Evolutionary conservation across 2,113 vertebrate genomes (phyloP), one percentile per base, ranked within the genome.

Genomic region (Dipodomys ordii): DNA sequence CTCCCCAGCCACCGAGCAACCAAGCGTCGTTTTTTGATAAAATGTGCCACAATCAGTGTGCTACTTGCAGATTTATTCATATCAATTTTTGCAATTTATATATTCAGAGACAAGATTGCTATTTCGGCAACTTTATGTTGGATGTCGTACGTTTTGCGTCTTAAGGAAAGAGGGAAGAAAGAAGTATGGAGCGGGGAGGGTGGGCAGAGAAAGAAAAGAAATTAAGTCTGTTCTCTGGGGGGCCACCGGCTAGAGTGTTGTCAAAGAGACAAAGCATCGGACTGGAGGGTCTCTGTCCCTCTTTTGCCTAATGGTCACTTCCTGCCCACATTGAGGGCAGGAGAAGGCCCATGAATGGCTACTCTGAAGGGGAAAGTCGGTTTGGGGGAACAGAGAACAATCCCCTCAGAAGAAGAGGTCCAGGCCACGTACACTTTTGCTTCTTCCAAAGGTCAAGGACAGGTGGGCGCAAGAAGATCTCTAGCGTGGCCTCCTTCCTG

Each of bases 1-100:
- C 98, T 97, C 98, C 98, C 98, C 60, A 96, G 98, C 97, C 98
- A 97, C 90, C 0, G 93, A 98, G 97, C 98, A 95, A 95, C 98
- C 93, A 90, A 98, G 96, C 93, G 87, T 79, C 93, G 97, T 92
- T 93, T 97, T 90, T 97, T 97, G 97, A 98, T 97, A 97, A 98
- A 98, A 99, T 98, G 98, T 99, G 99, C 99, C 97, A 97, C 98
- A 98, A 98, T 98, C 99, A 97, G 98, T 98, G 98, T 98, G 98
- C 98, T 98, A 98, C 99, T 99, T 98, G 99, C 98, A 99, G 99
- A 99, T 99, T 99, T 99, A 99, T 99, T 99, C 99, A 98, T 99
- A 98, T 99, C 98, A 98, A 98, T 99, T 99, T 99, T 98, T 98
- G 97, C 97, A 92, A 98, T 99, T 99, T 99, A 99, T 98, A 97